Conservation (phyloP, 2,797 vertebrate species). For the Centropyge bicolor region DNA sequence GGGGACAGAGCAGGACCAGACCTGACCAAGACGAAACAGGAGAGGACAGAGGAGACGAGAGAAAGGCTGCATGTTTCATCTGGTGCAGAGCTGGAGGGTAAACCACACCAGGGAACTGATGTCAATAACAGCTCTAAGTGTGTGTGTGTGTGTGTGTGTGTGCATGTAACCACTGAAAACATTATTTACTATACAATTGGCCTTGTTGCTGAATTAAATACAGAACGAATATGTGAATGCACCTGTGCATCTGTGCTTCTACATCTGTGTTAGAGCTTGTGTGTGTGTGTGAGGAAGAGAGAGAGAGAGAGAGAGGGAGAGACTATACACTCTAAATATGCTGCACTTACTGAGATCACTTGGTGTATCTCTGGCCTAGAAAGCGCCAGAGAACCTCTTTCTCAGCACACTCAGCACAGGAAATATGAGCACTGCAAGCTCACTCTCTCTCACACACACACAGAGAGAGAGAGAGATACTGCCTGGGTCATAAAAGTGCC, state of each 20-base stretch:
- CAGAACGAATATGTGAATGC: slow-evolving; percentile 1
- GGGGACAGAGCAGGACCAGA: slow-evolving; percentile 11
- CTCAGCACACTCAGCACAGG: slow-evolving; percentile 36
- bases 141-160: background rate
- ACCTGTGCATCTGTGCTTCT: background rate
- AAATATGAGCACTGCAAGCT: slow-evolving; percentile 10
- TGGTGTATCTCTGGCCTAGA: slow-evolving; percentile 46
- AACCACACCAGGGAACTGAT: slow-evolving; percentile 36
- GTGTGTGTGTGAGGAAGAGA: background rate
- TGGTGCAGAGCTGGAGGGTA: slow-evolving; percentile 29
- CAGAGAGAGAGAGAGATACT: background rate
- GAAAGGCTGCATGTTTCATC: slow-evolving; percentile 11
- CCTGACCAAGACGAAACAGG: slow-evolving; percentile 1
- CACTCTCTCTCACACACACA: slow-evolving; percentile 10
- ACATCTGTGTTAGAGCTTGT: background rate
- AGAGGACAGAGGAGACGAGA: slow-evolving; percentile 11
- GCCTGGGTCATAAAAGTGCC: slow-evolving; percentile 3
- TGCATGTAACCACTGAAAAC: background rate
- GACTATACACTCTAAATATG: slow-evolving; percentile 11
- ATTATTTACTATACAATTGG: slow-evolving; percentile 5
- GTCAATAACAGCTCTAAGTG: slow-evolving; percentile 35
- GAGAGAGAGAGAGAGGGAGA: slow-evolving; percentile 1
- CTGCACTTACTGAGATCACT: slow-evolving; percentile 26
- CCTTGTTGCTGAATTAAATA: slow-evolving; percentile 2
- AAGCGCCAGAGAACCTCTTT: slow-evolving; percentile 35